Evolutionary conservation across 2,797 vertebrate species (phyloP).

Genomic region (Sarcophilus harrisii): DNA sequence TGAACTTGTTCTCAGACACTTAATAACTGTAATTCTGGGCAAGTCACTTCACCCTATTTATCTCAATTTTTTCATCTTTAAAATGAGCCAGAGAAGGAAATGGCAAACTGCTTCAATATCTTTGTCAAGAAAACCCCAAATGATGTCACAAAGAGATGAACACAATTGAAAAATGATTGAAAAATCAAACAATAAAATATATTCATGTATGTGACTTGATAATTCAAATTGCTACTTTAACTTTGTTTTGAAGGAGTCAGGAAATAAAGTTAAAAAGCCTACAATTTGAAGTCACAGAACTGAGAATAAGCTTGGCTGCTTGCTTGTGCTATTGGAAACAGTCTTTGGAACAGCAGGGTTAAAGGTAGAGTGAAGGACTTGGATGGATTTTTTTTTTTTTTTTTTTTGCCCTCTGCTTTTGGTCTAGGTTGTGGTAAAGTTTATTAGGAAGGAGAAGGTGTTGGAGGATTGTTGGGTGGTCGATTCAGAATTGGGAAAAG

Average conservation of each 20-base stretch:
- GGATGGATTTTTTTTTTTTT: not conserved
- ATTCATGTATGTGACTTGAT: not conserved
- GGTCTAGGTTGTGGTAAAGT: conserved; percentile 93
- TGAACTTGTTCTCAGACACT: not conserved
- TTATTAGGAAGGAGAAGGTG: conserved; percentile 94
- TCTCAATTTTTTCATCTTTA: not conserved
- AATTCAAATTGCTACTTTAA: not conserved
- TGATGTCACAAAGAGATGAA: not conserved
- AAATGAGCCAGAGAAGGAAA: not conserved
- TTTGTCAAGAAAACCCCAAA: not conserved
- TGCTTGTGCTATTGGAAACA: not conserved
- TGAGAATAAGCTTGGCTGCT: too few relatives aligned
- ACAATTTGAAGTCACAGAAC: not conserved
- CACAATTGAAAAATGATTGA: not conserved
- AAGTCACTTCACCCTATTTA: not conserved
- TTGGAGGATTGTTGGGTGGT: conserved; percentile 94
- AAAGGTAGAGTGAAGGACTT: rapidly evolving
- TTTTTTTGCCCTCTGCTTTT: conserved; percentile 10
- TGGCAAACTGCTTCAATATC: not conserved
- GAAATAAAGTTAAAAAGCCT: not conserved
- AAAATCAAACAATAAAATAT: not conserved
- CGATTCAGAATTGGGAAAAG: conserved; percentile 91
- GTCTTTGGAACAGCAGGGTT: too few relatives aligned
- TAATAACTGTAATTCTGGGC: not conserved
- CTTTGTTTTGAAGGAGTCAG: not conserved